Conservation (phyloP, 2,888 invertebrate genomes). For the Orthonevra nobilis region DNA sequence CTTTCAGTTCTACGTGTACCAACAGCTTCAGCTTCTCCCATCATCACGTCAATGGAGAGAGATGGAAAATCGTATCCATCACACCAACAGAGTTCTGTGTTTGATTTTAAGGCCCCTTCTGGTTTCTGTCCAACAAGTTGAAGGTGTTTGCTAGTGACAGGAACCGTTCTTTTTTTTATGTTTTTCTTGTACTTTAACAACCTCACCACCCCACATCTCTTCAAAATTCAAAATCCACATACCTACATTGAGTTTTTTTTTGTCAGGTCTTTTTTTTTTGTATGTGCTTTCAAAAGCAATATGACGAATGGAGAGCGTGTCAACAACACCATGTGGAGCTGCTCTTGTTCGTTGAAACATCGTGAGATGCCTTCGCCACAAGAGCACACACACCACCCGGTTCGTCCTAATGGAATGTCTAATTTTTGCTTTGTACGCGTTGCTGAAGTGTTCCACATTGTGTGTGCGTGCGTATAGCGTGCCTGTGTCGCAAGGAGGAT, state of each 20-base stretch:
- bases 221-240: too few species aligned
- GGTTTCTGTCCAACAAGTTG: slow-evolving; percentile 67
- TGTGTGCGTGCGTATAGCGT: background rate
- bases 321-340: slow-evolving; percentile 67
- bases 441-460: slow-evolving; percentile 44
- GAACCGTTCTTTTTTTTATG: slow-evolving; percentile 24
- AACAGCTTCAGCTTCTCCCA: background rate
- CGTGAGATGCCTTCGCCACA: slow-evolving; percentile 48
- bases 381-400: slow-evolving; percentile 27
- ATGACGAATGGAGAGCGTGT: slow-evolving; percentile 67
- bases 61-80: too few species aligned
- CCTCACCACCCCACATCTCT: too few species aligned
- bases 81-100: slow-evolving; percentile 49
- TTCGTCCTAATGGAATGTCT: slow-evolving; percentile 63
- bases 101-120: slow-evolving; percentile 65
- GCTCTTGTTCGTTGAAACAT: slow-evolving; percentile 29
- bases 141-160: slow-evolving; percentile 60
- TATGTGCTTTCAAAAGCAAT: slow-evolving; percentile 47
- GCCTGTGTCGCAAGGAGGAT: background rate
- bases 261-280: slow-evolving; percentile 14
- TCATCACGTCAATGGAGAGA: background rate
- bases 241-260: too few species aligned
- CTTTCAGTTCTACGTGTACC: background rate
- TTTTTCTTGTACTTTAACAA: too few species aligned
- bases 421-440: slow-evolving; percentile 56